Evolutionary conservation across 1,140 invertebrate genomes (phyloP), one percentile per base, ranked within the genome.

Genomic region (Sinonovacula constricta): DNA sequence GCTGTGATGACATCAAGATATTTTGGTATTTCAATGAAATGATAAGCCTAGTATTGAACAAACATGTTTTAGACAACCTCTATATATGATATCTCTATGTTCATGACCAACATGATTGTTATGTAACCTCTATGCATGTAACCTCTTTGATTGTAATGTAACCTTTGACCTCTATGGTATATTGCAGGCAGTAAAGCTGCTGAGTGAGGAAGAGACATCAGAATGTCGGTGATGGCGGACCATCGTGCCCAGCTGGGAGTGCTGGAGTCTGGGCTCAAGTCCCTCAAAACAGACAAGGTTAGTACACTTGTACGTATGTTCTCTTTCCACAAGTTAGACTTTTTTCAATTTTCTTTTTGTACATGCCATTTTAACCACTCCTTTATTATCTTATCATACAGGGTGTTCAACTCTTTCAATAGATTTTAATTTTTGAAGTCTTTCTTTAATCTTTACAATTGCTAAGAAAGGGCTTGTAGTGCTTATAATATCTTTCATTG

Each of bases 251-350:
- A 75, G 53, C 51, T 75, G 3, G 72, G 72, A 2, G 3, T 54
- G 2, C 49, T 75, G n/a, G 72, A 75, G 34, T 51, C 60, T 39
- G 72, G 72, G 5, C 62, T 75, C 28, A 75, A 66, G 53, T 53
- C 72, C 26, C 49, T 75, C 1, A 75, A 75, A 57, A 75, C n/a
- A 53, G 72, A 75, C 12, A 65, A 63, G 51, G 72, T 75, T 45
- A 24, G 60, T 63, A 18, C 2, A 4, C 31, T 24, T 33, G 12
- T 24, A 10, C 12, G 26, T 24, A 10, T 63, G 12, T 14, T 45
- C 39, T 45, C 18, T 45, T 45, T 45, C n/a, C n/a, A n/a, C n/a
- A n/a, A n/a, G n/a, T n/a, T n/a, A n/a, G n/a, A n/a, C n/a, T n/a
- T n/a, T n/a, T n/a, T n/a, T n/a, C n/a, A n/a, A n/a, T n/a, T n/a